Base-by-base conservation (phyloP, 2,797 vertebrate genomes). In the Gymnopithys bicolor region DNA sequence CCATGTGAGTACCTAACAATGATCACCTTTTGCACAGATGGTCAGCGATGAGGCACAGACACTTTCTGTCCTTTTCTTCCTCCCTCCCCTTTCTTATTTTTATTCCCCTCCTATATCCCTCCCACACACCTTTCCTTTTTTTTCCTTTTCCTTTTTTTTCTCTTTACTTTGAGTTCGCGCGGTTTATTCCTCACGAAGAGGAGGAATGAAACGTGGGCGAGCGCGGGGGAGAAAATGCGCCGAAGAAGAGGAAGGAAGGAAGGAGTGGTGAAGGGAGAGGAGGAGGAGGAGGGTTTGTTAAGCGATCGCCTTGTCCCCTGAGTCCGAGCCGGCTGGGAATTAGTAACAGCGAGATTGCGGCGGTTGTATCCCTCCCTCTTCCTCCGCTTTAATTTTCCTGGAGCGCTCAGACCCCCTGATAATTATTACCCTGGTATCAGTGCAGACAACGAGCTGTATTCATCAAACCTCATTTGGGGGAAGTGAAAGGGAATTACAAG, bases 1-100 rank as follows among this genome's bases (percentile, higher is more conserved):
- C 94, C 97, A 94, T 93, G 98, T 98, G 98, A 98, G 98, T 98
- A 98, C 95, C 87, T 80, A 84, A 77, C 90, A 80, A 87, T 60
- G 81, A 96, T 95, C 96, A 95, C 96, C 95, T 97, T 81, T 79
- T 56, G 95, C 85, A 77, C 93, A 63, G 67, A 87, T 80, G 87
- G 92, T 79, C 96, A 95, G 83, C 43, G 89, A 90, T 60, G 67
- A 71, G 87, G 63, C 94, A 70, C 87, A 37, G 89, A 69, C 55
- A 83, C 88, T 76, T 90, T 94, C 53, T 67, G 83, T 41, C 95
- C 64, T 76, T 94, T 91, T 63, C 58, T 80, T 85, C 35, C 52
- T 71, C 51, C 74, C 70, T 66, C 67, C 81, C 11, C 39, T 58
- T 59, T 15, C 33, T 59, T 17, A 7, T 64, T 80, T 66, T 41